phyloP scores from a whole-genome alignment of 1,140 invertebrate species.

The Camponotus vicinus region DNA sequence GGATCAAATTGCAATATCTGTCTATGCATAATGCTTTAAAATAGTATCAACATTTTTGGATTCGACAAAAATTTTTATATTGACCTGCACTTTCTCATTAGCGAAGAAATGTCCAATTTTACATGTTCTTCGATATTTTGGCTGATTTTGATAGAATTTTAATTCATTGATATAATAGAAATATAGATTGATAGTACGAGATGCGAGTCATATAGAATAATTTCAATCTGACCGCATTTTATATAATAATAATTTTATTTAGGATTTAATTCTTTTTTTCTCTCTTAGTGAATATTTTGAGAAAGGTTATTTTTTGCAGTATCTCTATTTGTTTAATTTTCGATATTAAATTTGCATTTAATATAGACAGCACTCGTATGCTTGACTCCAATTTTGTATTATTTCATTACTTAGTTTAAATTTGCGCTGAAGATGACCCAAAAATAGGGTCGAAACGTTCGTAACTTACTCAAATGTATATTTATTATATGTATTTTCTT shows the following conservation, averaged over 20 bases:
- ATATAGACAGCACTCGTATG: no score
- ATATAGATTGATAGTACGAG: not conserved
- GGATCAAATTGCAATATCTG: conserved; percentile 6
- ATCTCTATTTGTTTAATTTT: not conserved
- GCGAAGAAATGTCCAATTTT: not conserved
- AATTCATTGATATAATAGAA: not conserved
- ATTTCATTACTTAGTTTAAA: no score
- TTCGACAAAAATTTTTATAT: not conserved
- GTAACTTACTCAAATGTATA: no score
- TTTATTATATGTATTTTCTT: no score
- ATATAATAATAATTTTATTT: not conserved
- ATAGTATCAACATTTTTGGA: not conserved
- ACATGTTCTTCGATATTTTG: not conserved
- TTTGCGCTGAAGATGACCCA: no score
- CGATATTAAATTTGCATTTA: not conserved
- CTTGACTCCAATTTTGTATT: no score
- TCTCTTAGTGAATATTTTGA: not conserved
- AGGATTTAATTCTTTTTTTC: not conserved
- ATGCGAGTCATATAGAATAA: conserved; percentile 13
- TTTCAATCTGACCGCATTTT: not conserved
- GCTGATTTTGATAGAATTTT: not conserved
- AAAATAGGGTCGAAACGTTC: no score
- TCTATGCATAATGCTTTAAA: not conserved
- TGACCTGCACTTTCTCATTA: not conserved
- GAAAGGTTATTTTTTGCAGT: not conserved